These are phyloP conservation scores for Cryptoleucopteryx plumbea DNA, from an alignment of 2,113 vertebrate species.

Conservation along the genomic window DNA sequence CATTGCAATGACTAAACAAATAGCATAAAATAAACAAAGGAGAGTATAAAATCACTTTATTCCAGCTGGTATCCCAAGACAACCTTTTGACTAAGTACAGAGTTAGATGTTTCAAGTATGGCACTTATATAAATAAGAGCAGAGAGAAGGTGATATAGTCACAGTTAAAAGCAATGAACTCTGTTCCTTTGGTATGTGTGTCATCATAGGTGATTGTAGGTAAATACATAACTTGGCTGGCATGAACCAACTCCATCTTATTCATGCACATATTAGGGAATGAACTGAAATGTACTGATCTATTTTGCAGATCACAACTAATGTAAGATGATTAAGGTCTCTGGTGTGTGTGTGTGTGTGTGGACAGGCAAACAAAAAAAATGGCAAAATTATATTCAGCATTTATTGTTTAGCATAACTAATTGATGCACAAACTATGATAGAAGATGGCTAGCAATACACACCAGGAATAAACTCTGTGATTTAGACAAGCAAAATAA, in stretches of 20 bases:
- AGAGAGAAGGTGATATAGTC: conserved; percentile 66
- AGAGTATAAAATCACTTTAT: conserved; percentile 66
- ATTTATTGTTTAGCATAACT: conserved; percentile 72
- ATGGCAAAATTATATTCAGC: conserved; percentile 72
- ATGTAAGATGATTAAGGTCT: conserved; percentile 89
- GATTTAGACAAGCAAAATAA: conserved; percentile 36
- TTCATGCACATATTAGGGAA: conserved; percentile 30
- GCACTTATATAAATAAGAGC: conserved; percentile 78
- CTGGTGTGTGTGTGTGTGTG: conserved; percentile 82
- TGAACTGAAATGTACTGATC: conserved; percentile 15
- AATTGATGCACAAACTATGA: conserved; percentile 48
- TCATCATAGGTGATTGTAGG: conserved; percentile 32
- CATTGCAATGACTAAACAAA: conserved; percentile 59
- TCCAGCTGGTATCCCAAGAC: conserved; percentile 62
- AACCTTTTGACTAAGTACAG: conserved; percentile 66
- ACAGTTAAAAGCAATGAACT: conserved; percentile 70
- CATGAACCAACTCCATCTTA: conserved; percentile 46
- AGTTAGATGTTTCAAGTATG: conserved; percentile 71
- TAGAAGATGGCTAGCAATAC: conserved; percentile 60
- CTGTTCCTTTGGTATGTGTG: conserved; percentile 78
- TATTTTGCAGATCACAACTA: conserved; percentile 60
- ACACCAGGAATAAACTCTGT: conserved; percentile 59
- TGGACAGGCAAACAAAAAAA: conserved; percentile 83
- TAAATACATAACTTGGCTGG: conserved; percentile 45
- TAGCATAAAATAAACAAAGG: conserved; percentile 55